phyloP scores from a whole-genome alignment of 2,113 vertebrate genomes.

The Lanius collurio region DNA sequence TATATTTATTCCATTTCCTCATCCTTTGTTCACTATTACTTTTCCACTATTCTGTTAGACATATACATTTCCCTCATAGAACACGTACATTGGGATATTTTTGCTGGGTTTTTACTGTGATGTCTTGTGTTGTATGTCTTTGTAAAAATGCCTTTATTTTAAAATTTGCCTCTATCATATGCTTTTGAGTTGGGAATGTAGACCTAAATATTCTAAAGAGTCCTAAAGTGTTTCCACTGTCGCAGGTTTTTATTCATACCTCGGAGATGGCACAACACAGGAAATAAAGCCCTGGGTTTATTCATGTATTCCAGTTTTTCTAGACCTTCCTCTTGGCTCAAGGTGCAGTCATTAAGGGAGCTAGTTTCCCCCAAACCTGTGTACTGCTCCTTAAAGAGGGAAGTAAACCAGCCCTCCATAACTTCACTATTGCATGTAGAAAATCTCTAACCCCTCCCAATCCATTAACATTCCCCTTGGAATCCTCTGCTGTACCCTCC shows the following conservation, averaged over 20 bases:
- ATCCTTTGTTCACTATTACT: background rate
- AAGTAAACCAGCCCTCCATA: background rate
- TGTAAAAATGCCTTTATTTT: background rate
- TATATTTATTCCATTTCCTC: background rate
- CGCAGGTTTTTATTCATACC: background rate
- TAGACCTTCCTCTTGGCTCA: background rate
- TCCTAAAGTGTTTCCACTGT: background rate
- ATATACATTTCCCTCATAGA: background rate
- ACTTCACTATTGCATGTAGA: background rate
- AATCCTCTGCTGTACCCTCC: background rate
- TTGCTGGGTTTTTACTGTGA: background rate
- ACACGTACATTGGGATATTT: background rate
- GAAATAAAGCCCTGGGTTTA: background rate
- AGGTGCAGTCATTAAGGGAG: background rate
- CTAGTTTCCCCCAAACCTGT: background rate
- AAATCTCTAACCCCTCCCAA: background rate
- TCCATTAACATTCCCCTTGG: background rate
- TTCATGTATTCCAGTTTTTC: background rate
- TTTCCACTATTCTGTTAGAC: background rate
- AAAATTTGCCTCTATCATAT: background rate
- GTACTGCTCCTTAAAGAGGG: background rate
- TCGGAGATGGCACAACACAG: accelerated
- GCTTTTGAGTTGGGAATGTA: background rate
- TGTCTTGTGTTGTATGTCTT: background rate
- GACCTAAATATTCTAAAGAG: background rate